A percentile compares a stretch with the other conserved stretches of the same genome.
These are phyloP conservation scores for Oncorhynchus tshawytscha DNA, from an alignment of 2,113 vertebrate genomes.

Conservation along the genomic window DNA sequence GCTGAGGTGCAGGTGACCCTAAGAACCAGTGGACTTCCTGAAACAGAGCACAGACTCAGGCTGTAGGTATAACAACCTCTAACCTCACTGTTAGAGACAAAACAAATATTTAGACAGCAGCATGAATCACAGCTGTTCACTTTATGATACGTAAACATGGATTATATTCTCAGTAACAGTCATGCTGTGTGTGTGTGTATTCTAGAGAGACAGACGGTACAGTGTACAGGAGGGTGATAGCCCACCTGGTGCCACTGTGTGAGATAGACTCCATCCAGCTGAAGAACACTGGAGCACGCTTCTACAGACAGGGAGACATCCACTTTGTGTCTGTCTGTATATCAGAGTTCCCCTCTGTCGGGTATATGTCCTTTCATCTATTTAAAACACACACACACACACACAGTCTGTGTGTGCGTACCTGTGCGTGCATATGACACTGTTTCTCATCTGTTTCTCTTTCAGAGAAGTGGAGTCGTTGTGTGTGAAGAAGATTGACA, in stretches of 20 bases:
- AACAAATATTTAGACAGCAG: no score
- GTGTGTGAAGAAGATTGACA: constrained; percentile 67
- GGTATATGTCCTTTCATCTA: constrained; percentile 34
- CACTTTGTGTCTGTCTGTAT: constrained; percentile 71
- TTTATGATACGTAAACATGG: no score
- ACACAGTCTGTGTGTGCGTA: neutral
- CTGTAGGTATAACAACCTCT: constrained; percentile 59
- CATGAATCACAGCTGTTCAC: no score
- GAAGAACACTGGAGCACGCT: constrained; percentile 65
- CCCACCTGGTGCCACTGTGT: constrained; percentile 58
- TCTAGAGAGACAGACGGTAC: constrained; percentile 57
- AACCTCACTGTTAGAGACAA: no score
- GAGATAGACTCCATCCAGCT: constrained; percentile 63
- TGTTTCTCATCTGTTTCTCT: constrained; percentile 3
- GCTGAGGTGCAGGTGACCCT: constrained; percentile 67
- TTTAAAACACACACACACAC: neutral
- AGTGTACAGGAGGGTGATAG: constrained; percentile 57
- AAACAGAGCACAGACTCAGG: constrained; percentile 49
- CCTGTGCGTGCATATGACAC: neutral
- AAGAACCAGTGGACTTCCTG: constrained; percentile 28
- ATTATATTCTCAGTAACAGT: no score
- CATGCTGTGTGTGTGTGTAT: constrained; percentile 16
- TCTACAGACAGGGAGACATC: constrained; percentile 69
- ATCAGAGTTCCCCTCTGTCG: constrained; percentile 54
- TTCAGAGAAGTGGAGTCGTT: constrained; percentile 57